These are phyloP conservation scores for Stenodera caucasica DNA, from an alignment of 2,888 invertebrate species.

Conservation along the genomic window DNA sequence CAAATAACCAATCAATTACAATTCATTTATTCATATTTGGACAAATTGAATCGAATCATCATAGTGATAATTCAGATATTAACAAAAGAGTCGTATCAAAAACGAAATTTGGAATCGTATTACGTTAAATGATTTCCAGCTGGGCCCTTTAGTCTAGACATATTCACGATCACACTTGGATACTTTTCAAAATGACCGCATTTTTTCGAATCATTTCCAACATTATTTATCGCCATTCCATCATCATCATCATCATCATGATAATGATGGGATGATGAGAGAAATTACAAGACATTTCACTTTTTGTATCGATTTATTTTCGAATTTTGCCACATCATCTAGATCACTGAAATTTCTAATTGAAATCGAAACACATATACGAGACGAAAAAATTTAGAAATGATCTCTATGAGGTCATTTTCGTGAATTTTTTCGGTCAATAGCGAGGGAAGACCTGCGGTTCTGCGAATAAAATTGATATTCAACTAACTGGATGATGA, in stretches of 20 bases:
- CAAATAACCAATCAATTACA: not conserved
- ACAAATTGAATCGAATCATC: not conserved
- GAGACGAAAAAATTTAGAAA: slow-evolving; percentile 16
- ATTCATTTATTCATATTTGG: not conserved
- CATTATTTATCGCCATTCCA: not conserved
- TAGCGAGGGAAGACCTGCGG: not conserved
- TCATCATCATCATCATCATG: not conserved
- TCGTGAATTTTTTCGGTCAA: not conserved
- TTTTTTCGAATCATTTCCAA: slow-evolving; percentile 7
- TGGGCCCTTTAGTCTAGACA: slow-evolving; percentile 22
- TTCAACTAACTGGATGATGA: slow-evolving; percentile 6
- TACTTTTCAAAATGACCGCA: slow-evolving; percentile 26
- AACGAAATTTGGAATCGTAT: slow-evolving; percentile 22
- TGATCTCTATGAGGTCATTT: slow-evolving; percentile 21
- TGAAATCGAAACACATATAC: not conserved
- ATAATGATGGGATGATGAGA: slow-evolving; percentile 28
- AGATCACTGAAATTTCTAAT: slow-evolving; percentile 12
- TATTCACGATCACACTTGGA: slow-evolving; percentile 29
- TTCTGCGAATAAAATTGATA: slow-evolving; percentile 7
- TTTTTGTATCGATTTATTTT: slow-evolving; percentile 35
- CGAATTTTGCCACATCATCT: slow-evolving; percentile 32
- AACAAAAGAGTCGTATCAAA: slow-evolving; percentile 20
- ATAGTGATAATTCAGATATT: slow-evolving; percentile 17
- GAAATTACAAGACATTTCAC: slow-evolving; percentile 32
- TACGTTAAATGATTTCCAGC: slow-evolving; percentile 25